Base-by-base conservation (phyloP, 2,888 invertebrate species). In the Flexamia atlantica region DNA sequence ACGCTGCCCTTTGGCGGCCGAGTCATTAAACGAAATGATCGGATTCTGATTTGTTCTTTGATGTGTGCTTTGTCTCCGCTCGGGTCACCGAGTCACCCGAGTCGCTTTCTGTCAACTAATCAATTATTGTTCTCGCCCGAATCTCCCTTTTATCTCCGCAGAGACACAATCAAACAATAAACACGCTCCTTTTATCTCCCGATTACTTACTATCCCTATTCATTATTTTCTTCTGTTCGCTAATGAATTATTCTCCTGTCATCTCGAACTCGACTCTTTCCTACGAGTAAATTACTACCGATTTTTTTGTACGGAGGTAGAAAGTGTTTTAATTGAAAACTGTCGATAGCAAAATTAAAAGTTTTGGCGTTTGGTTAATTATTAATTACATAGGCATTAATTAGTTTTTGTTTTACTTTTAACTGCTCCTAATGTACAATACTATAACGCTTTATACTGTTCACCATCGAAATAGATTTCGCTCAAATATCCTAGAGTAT, bases 151-250 rank as follows among this genome's bases (percentile, higher is more conserved):
- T 46, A 76, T 76, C 76, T 76, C 50, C 28, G 10, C 72, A 40
- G 17, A 70, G 76, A 76, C 25, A 76, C 76, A 76, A 76, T 76
- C 76, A 76, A 46, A 76, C 76, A 76, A 76, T 76, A 76, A 76
- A 76, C 76, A 72, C 42, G 36, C 23, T 76, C 40, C 50, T 25
- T 76, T 76, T 76, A 28, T 76, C 20, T 20, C 17, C 50, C 50
- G 46, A 76, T 70, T 70, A 70, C 36, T 70, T 70, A 76, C 50
- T 76, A 76, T 76, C 50, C 23, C 50, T 70, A 70, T 70, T 70
- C 25, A 70, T 36, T 32, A 70, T 70, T 70, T 68, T 70, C 70
- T 70, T 70, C 23, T 70, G 70, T 70, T 68, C 70, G 70, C 70
- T 70, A 70, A 70, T 36, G 70, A 32, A 70, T 70, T 70, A 70